These are phyloP conservation scores for Arctia plantaginis DNA, from an alignment of 2,888 invertebrate species.

Conservation along the genomic window DNA sequence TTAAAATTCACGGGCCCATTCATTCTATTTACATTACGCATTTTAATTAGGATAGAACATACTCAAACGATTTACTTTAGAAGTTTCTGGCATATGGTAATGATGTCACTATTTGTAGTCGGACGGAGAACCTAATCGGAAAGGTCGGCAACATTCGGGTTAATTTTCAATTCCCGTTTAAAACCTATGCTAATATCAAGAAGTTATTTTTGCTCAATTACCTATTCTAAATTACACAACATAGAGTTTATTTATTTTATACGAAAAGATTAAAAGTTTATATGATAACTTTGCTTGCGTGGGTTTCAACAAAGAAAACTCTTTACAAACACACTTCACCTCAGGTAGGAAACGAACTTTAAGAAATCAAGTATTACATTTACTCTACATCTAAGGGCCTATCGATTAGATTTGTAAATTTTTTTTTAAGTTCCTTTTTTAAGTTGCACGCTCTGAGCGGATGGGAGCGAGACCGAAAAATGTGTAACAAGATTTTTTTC, in stretches of 20 bases:
- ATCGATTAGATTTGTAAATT: not conserved
- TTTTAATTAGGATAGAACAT: not conserved
- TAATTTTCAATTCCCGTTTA: not conserved
- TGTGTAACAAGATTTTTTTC: too few species aligned
- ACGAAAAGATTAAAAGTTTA: not conserved
- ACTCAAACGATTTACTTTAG: not conserved
- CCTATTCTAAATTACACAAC: not conserved
- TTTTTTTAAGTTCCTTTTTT: too few species aligned
- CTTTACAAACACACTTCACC: not conserved
- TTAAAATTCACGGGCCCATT: not conserved
- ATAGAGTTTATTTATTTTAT: not conserved
- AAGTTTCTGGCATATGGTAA: not conserved
- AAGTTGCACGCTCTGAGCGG: too few species aligned
- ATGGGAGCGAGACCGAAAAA: too few species aligned
- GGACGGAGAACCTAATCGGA: not conserved
- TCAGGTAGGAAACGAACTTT: not conserved
- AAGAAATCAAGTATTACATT: not conserved
- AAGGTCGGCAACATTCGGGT: not conserved
- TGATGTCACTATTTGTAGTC: not conserved
- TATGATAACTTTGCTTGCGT: not conserved
- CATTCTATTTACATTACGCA: not conserved
- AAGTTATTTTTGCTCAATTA: not conserved
- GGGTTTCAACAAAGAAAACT: not conserved
- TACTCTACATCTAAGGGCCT: not conserved
- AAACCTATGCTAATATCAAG: not conserved